A percentile compares a stretch with the other conserved stretches of the same genome.
phyloP scores from a whole-genome alignment of 2,888 invertebrate genomes.

The Pycnomerus fuliginosus region DNA sequence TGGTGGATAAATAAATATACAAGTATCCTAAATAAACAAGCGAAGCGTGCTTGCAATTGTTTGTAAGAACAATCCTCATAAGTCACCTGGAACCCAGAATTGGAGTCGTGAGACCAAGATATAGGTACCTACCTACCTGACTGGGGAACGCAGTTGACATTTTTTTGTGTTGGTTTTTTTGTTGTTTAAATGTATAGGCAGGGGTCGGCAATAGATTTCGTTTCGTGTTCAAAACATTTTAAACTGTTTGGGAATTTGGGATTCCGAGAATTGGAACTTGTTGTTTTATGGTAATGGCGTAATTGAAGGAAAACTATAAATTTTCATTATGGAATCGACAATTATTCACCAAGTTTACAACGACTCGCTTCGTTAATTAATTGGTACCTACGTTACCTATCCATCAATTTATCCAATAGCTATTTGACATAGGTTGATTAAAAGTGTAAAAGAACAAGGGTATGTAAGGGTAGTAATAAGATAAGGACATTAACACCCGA shows the following conservation, averaged over 20 bases:
- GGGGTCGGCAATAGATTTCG: conserved; percentile 51
- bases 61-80: conserved; percentile 48
- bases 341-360: no score
- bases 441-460: no score
- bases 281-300: conserved; percentile 48
- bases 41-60: conserved; percentile 45
- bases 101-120: conserved; percentile 43
- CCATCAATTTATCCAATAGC: no score
- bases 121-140: conserved; percentile 23
- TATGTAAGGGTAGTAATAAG: no score
- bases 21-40: conserved; percentile 39
- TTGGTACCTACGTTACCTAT: no score
- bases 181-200: conserved; percentile 46
- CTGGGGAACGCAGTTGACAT: conserved; percentile 40
- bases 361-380: no score
- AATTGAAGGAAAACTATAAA: no score
- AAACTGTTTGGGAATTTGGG: conserved; percentile 52
- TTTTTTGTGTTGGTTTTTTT: conserved; percentile 46
- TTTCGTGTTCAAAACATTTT: conserved; percentile 53
- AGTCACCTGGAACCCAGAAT: conserved; percentile 46
- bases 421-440: no score
- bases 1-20: conserved; percentile 18
- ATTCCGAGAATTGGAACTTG: conserved; percentile 53
- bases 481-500: no score
- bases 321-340: no score